Evolutionary conservation across 1,140 invertebrate genomes (phyloP), one percentile per base, ranked within the genome.

Genomic region (Arion vulgaris): DNA sequence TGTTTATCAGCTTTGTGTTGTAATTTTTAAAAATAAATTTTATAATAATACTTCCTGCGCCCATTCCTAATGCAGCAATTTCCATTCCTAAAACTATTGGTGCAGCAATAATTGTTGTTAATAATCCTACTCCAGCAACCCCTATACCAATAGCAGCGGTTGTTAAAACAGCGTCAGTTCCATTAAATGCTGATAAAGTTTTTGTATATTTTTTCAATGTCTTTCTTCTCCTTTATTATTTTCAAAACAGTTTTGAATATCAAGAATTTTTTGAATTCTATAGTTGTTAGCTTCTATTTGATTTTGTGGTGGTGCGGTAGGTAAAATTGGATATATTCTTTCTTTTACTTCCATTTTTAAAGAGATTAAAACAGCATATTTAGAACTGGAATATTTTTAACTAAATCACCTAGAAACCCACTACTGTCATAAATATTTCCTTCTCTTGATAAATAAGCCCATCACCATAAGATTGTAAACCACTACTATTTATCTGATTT

Each of bases 231-330:
- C 62, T 66, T 66, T 66, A 66, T 66, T 66, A 32, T 66, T 66
- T 66, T 66, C 62, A 66, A 66, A 66, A 66, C 62, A 66, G n/a
- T 66, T 66, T 66, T 66, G 62, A 66, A 66, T 66, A 66, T 66
- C 62, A 32, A 32, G 62, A 32, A 66, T 66, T 32, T 66, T 66
- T 34, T 66, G 62, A 32, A 66, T 66, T 66, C 62, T 66, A 34
- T 66, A 66, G 17, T 17, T 66, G 62, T 66, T 66, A 32, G 62
- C 62, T 66, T 66, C 62, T 66, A 66, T 66, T 7, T 4, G 2
- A 32, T 66, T 17, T 32, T 32, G 62, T 66, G 62, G 17, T 66
- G 62, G 62, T 66, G 62, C 28, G 5, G 62, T 66, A 4, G 62
- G 62, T 66, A 66, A 32, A 1, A 32, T 2, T 15, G 28, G 62